phyloP scores from a whole-genome alignment of 2,113 vertebrate genomes.

The Fregata magnificens region DNA sequence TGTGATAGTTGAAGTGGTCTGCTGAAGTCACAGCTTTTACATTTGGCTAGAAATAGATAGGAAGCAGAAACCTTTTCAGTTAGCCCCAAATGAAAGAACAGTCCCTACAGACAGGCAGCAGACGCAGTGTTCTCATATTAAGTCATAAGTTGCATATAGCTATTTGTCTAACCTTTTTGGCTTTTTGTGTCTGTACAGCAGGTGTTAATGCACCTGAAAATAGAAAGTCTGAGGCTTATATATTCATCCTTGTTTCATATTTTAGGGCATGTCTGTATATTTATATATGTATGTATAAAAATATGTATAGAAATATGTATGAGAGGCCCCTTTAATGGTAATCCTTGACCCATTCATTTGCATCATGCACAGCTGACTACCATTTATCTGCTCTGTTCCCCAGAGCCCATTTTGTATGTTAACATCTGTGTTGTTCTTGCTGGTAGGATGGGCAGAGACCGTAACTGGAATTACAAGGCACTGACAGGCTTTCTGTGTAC shows the following conservation, averaged over 20 bases:
- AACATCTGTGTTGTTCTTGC: not conserved
- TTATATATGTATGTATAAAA: not conserved
- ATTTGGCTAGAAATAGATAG: not conserved
- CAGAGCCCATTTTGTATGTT: not conserved
- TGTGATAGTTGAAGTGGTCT: not conserved
- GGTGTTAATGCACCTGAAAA: constrained; percentile 22
- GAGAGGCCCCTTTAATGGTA: not conserved
- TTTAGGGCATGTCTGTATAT: not conserved
- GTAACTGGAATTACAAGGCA: not conserved
- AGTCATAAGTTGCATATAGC: constrained; percentile 23
- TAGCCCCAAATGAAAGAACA: not conserved
- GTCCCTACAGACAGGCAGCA: not conserved
- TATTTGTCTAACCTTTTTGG: not conserved
- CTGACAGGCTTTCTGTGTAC: not conserved
- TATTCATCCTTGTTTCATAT: not conserved
- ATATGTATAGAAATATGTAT: not conserved
- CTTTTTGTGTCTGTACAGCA: not conserved
- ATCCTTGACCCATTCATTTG: not conserved
- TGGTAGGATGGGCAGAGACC: not conserved
- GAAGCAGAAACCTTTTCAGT: not conserved
- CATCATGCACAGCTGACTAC: not conserved
- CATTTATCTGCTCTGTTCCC: not conserved
- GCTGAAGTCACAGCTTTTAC: not conserved
- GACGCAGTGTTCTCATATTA: not conserved
- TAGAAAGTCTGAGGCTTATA: constrained; percentile 13